phyloP scores from a whole-genome alignment of 2,113 vertebrate genomes.

The Alexandromys fortis region DNA sequence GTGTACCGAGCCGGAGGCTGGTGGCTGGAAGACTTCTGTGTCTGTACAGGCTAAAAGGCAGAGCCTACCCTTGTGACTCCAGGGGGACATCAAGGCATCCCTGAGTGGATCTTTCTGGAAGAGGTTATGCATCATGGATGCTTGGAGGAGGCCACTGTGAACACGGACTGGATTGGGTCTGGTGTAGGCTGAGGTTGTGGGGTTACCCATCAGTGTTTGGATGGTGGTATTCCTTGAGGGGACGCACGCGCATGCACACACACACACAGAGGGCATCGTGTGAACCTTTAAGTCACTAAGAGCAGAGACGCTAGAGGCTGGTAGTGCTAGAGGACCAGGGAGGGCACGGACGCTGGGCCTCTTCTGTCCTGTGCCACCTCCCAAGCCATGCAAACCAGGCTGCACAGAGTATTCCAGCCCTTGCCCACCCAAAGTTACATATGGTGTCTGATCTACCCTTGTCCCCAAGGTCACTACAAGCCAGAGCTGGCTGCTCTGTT shows the following conservation, averaged over 20 bases:
- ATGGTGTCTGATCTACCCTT: not conserved
- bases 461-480: not conserved
- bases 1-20: not conserved
- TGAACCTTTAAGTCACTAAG: slow-evolving; percentile 70
- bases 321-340: no score
- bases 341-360: not conserved
- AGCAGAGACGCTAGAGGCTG: not conserved
- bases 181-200: fast-evolving
- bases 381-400: not conserved
- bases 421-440: not conserved
- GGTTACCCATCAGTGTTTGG: fast-evolving
- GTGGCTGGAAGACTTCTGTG: not conserved
- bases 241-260: not conserved
- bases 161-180: not conserved
- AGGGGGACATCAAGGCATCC: no score
- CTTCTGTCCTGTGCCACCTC: no score
- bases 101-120: not conserved
- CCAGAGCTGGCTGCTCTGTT: not conserved
- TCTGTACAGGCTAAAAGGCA: not conserved
- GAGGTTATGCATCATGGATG: fast-evolving
- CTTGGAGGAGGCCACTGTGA: not conserved
- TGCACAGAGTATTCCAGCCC: no score
- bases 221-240: not conserved
- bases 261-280: not conserved
- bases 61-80: not conserved